phyloP scores from a whole-genome alignment of 2,797 vertebrate species.

The Dipus sagitta region DNA sequence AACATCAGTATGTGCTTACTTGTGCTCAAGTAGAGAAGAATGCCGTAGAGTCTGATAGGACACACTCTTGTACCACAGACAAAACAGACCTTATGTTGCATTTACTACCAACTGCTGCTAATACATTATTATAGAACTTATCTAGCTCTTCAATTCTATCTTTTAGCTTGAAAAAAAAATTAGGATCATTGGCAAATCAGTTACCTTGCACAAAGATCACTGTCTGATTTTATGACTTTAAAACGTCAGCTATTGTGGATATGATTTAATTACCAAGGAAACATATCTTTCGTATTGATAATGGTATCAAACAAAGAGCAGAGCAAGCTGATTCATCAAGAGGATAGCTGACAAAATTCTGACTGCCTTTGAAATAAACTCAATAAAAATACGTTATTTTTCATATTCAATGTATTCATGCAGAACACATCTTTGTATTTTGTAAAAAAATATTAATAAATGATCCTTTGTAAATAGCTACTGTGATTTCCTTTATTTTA shows the following conservation, averaged over 20 bases:
- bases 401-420: constrained; percentile 87
- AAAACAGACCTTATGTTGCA: constrained; percentile 91
- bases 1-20: constrained; percentile 86
- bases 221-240: constrained; percentile 79
- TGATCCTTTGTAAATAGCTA: constrained; percentile 89
- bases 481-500: constrained; percentile 78
- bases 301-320: constrained; percentile 77
- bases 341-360: constrained; percentile 78
- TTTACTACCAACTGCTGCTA: constrained; percentile 91
- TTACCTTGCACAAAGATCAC: constrained; percentile 84
- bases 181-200: constrained; percentile 87
- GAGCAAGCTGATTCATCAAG: constrained; percentile 75
- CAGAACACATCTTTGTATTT: constrained; percentile 90
- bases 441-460: constrained; percentile 92
- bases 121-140: constrained; percentile 89
- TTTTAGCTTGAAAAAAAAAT: constrained; percentile 85
- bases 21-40: constrained; percentile 86
- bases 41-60: constrained; percentile 85
- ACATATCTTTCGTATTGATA: constrained; percentile 66
- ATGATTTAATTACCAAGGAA: constrained; percentile 61
- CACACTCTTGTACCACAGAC: constrained; percentile 89
- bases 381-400: constrained; percentile 82
- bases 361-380: constrained; percentile 82
- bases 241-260: constrained; percentile 75
- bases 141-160: constrained; percentile 88